These are phyloP conservation scores for Brachionus paranguensis DNA, from an alignment of 1,140 invertebrate genomes.

Conservation along the genomic window DNA sequence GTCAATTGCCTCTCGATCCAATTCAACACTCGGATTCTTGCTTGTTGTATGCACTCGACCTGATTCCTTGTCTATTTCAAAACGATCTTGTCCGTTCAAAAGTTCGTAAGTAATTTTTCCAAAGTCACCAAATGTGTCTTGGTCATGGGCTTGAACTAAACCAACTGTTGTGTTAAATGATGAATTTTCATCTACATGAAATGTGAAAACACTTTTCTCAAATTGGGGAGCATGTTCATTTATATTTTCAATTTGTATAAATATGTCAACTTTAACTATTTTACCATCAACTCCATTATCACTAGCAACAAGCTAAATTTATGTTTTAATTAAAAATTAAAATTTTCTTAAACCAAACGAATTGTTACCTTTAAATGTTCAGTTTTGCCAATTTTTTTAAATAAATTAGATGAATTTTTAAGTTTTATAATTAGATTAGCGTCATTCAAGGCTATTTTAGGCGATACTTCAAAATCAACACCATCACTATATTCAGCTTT, in stretches of 20 bases:
- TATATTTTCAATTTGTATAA: slow-evolving; percentile 1
- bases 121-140: background rate
- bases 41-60: slow-evolving; percentile 73
- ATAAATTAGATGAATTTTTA: slow-evolving; percentile 16
- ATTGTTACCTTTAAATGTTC: background rate
- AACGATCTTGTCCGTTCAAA: slow-evolving; percentile 50
- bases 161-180: background rate
- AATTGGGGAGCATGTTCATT: background rate
- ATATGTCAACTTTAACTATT: background rate
- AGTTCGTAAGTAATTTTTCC: slow-evolving; percentile 52
- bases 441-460: slow-evolving; percentile 30
- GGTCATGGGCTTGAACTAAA: background rate
- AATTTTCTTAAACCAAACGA: background rate
- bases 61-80: slow-evolving; percentile 71
- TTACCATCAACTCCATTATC: slow-evolving; percentile 34
- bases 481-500: background rate
- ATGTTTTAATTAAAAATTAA: background rate
- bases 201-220: slow-evolving; percentile 44
- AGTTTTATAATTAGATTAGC: slow-evolving; percentile 32
- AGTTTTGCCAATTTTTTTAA: background rate
- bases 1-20: slow-evolving; percentile 78
- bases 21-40: slow-evolving; percentile 59
- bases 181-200: slow-evolving; percentile 17
- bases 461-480: background rate
- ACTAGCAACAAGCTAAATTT: slow-evolving; percentile 13